Base-by-base conservation (phyloP, 2,113 vertebrate genomes). In the Ammodytes dubius region DNA sequence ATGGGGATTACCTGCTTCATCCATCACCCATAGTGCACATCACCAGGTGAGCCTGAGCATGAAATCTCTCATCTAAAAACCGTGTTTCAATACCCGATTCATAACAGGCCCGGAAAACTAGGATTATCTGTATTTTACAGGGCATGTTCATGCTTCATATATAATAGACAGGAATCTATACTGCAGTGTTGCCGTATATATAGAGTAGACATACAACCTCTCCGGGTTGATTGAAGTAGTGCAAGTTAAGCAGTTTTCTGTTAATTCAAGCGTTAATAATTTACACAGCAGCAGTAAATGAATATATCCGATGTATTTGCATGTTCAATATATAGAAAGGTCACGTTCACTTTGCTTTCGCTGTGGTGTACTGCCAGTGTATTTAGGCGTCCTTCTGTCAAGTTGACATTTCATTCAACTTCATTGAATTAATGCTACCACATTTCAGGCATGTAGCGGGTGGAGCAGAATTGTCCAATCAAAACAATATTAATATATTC, bases 1-100 rank as follows among this genome's bases (percentile, higher is more conserved):
- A 73, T 95, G 94, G 94, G 93, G 94, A 70, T 95, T 96, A 93
- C 89, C 94, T 88, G 95, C 88, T 95, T 93, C 69, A 97, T 96
- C 80, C 95, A 96, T 92, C 95, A 96, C 58, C 95, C 93, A 15
- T 95, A 95, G 74, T 96, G 96, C 70, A 96, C 95, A 72, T 90
- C 95, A 81, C 91, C 95, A 60, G 86, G 95, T 96, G 93, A 96
- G 95, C 94, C 39, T 63, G 59, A 76, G 71, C 47, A 64, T 64
- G 1, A 74, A 82, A 60, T 67, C 4, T 90, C 12, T 37, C 27
- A 56, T 70, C 65, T 54, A 53, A 43, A 72, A 46, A 73, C 35
- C 59, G 15, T 9, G 43, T 52, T 40, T 53, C 19, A 71, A 12
- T 13, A 45, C 0, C 7, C 50, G 53, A 71, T 70, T 50, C 12